Evolutionary conservation across 2,888 invertebrate genomes (phyloP).

Genomic region (Phyto melanocephala): DNA sequence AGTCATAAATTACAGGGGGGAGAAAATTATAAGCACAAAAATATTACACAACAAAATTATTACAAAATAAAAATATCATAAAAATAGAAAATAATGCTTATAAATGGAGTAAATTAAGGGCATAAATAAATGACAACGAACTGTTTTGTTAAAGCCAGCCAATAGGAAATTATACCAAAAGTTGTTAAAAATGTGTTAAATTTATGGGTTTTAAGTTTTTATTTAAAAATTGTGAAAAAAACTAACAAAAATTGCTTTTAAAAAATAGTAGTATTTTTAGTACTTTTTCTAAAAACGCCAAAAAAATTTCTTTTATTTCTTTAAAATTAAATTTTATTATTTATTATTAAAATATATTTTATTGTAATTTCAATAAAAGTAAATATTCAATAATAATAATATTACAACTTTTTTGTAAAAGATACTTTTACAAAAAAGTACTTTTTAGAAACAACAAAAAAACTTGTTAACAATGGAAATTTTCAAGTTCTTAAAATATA

Average conservation of each 20-base stretch:
- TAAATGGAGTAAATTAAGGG: slow-evolving; percentile 28
- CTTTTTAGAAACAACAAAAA: too few species aligned
- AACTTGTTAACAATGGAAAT: too few species aligned
- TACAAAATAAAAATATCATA: neutral
- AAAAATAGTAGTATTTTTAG: neutral
- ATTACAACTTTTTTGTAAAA: too few species aligned
- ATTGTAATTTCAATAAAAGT: too few species aligned
- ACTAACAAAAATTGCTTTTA: neutral
- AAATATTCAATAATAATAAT: too few species aligned
- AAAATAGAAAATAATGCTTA: neutral
- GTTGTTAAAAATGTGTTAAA: neutral
- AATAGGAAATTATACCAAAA: neutral
- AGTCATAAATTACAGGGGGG: neutral
- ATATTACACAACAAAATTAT: neutral
- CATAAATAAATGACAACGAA: neutral
- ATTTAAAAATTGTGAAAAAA: neutral
- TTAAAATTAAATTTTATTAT: too few species aligned
- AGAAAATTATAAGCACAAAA: neutral
- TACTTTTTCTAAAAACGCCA: neutral
- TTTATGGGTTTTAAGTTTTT: too few species aligned
- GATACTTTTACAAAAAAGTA: too few species aligned
- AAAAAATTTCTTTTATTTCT: too few species aligned
- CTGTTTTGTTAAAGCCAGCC: neutral
- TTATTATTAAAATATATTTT: too few species aligned
- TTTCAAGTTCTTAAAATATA: too few species aligned